These are phyloP conservation scores for Drosophila nikananu DNA, from an alignment of 1,140 invertebrate genomes.

Conservation along the genomic window DNA sequence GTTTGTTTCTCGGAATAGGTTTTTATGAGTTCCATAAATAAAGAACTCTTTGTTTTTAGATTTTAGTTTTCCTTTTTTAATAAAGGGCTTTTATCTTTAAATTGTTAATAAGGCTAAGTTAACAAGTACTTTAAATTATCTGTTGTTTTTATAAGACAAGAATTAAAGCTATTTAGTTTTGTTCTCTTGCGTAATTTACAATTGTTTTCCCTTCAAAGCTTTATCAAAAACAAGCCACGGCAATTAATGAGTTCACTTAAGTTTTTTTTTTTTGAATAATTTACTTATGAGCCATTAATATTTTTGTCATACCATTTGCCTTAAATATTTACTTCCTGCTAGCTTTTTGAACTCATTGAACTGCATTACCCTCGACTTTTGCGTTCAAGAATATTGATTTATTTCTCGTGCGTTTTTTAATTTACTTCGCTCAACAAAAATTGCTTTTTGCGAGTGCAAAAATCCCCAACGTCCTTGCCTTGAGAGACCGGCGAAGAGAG, in stretches of 20 bases:
- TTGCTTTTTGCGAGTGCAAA: slow-evolving; percentile 59
- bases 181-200: not conserved
- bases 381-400: slow-evolving; percentile 52
- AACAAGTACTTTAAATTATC: not conserved
- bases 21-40: not conserved
- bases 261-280: slow-evolving; percentile 16
- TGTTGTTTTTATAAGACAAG: not conserved
- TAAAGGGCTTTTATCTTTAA: not conserved
- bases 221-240: not conserved
- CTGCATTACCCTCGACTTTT: slow-evolving; percentile 49
- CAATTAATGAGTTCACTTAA: not conserved
- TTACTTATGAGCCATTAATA: slow-evolving; percentile 19
- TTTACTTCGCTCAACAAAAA: slow-evolving; percentile 21
- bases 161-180: not conserved
- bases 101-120: not conserved
- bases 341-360: slow-evolving; percentile 58
- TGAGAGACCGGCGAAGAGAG: slow-evolving; percentile 29
- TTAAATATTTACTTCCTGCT: slow-evolving; percentile 46
- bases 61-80: not conserved
- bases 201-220: not conserved
- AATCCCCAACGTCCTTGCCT: slow-evolving; percentile 64
- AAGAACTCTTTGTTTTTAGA: not conserved
- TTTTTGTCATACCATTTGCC: slow-evolving; percentile 11
- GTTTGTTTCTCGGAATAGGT: not conserved
- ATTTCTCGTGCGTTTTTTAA: slow-evolving; percentile 34